Evolutionary conservation across 2,797 vertebrate genomes (phyloP), one percentile per base, ranked within the genome.

Genomic region (Cuniculus paca): DNA sequence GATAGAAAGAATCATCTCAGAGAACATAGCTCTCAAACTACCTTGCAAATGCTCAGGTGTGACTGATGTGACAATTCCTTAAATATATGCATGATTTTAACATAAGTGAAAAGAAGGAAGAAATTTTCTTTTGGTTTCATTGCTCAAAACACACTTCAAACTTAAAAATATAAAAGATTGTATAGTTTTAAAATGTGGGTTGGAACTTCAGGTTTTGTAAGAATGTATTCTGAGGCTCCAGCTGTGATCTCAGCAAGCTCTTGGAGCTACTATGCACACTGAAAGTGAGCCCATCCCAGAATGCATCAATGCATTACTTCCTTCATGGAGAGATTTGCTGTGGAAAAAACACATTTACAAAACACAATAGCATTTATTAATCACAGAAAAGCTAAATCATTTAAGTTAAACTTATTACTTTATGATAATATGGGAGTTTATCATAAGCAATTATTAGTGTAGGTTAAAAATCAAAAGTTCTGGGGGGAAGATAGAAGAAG

Each of bases 131-230:
- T 88, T 20, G 54, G 16, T 45, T 93, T 85, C 45, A 68, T 60
- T 87, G 20, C 7, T 72, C 12, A 48, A 81, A 89, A 45, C 12
- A 82, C 5, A 80, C 75, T 5, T n/a, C 3, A 84, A 65, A 20
- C 79, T 77, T 93, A 85, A 91, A 91, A 68, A n/a, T 63, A 28
- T n/a, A 61, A 72, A 94, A 50, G 5, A 88, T 45, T 85, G 5
- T 4, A 52, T 60, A 58, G 48, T 74, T 93, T 68, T 24, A 42
- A 93, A 93, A 52, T 72, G 36, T 70, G 19, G 16, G 34, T 88
- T 81, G 0, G 4, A 22, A 7, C 68, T 60, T 81, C 80, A 50
- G 19, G 22, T 79, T 93, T 81, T 92, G 34, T 50, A 80, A 56
- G 11, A 68, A 12, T 77, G 0, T 45, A 28, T 56, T 86, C 50